Evolutionary conservation across 2,113 vertebrate genomes (phyloP).

Genomic region (Odocoileus virginianus): DNA sequence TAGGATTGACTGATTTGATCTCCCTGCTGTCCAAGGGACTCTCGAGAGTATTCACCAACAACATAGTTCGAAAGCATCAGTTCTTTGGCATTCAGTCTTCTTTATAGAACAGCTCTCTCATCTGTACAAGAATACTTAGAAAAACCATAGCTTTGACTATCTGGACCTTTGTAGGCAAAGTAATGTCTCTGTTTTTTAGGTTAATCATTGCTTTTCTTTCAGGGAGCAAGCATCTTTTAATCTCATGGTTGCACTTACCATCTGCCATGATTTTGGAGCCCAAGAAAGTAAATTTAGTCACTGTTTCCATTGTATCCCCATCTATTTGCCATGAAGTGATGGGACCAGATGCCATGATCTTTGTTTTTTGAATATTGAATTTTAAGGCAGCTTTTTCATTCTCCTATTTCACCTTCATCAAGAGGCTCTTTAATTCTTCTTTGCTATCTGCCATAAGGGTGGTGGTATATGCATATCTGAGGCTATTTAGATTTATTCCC

Average conservation of each 20-base stretch:
- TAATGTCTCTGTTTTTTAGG: not conserved
- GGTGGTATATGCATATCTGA: not conserved
- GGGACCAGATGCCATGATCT: not conserved
- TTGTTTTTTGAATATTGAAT: not conserved
- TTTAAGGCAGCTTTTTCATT: not conserved
- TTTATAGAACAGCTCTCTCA: not conserved
- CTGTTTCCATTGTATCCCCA: not conserved
- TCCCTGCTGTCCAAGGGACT: not conserved
- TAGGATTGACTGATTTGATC: not conserved
- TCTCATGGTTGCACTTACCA: not conserved
- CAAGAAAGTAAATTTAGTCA: not conserved
- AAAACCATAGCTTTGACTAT: not conserved
- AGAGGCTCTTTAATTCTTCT: not conserved
- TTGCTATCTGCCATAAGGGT: not conserved
- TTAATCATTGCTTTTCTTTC: not conserved
- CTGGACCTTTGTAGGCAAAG: not conserved
- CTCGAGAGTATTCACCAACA: not conserved
- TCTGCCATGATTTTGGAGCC: not conserved
- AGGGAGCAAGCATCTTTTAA: not conserved
- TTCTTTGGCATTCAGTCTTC: not conserved
- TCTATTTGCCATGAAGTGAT: not conserved
- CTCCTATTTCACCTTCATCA: not conserved
- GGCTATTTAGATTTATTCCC: not conserved
- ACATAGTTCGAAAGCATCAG: not conserved
- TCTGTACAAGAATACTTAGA: not conserved